Conservation (phyloP, 2,797 vertebrate genomes). For the Adelosebastes latens region DNA sequence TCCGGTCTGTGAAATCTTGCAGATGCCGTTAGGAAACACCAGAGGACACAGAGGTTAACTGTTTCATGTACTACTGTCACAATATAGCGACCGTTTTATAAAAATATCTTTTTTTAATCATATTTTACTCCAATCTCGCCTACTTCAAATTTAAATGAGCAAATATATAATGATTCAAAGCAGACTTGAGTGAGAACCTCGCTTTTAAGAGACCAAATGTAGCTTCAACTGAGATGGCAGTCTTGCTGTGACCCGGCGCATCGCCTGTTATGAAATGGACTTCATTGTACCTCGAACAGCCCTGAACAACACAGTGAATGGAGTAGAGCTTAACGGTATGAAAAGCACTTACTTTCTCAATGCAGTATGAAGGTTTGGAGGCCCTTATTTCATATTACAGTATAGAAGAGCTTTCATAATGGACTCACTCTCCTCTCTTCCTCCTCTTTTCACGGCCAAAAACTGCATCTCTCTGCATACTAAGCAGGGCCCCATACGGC, state of each 20-base stretch:
- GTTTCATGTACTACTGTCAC: too few relatives aligned
- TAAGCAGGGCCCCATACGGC: conserved; percentile 74
- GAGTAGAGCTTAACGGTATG: not conserved
- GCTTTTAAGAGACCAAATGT: not conserved
- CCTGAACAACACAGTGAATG: conserved; percentile 20
- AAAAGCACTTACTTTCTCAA: conserved; percentile 28
- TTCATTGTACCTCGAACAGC: conserved; percentile 10
- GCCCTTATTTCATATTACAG: conserved; percentile 34
- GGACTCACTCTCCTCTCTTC: conserved; percentile 24
- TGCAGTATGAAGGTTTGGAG: conserved; percentile 20
- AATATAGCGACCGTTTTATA: too few relatives aligned
- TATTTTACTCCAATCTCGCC: too few relatives aligned
- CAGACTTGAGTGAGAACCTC: not conserved
- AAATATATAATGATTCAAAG: not conserved
- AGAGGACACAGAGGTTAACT: too few relatives aligned
- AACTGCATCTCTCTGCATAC: conserved; percentile 67
- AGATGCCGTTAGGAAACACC: rapidly evolving
- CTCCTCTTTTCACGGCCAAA: conserved; percentile 15
- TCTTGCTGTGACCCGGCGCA: not conserved
- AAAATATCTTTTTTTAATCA: too few relatives aligned
- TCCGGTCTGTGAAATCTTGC: too few relatives aligned
- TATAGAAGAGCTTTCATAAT: conserved; percentile 42
- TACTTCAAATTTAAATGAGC: not conserved
- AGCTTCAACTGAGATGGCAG: not conserved
- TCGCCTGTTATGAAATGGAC: conserved; percentile 10